Evolutionary conservation across 2,113 vertebrate genomes (phyloP).

Genomic region (Alectura lathami): DNA sequence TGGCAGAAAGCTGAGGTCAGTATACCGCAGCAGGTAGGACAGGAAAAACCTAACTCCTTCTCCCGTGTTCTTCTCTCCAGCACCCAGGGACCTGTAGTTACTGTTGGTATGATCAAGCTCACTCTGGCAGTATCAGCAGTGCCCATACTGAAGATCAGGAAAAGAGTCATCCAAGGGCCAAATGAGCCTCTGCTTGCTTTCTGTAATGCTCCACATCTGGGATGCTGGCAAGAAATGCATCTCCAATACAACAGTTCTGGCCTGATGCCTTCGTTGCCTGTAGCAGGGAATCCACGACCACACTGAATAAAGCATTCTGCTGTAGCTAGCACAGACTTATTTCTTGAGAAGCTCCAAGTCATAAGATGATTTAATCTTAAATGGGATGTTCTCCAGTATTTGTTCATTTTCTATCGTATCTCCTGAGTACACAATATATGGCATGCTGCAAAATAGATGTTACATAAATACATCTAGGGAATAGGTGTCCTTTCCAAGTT

Average conservation of each 20-base stretch:
- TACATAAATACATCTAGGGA: background rate
- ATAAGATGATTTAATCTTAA: background rate
- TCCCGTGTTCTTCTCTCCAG: background rate
- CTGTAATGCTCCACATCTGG: background rate
- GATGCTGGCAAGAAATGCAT: background rate
- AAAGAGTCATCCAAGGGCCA: background rate
- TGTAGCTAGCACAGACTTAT: background rate
- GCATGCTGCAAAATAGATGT: background rate
- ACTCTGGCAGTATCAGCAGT: background rate
- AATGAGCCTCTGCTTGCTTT: background rate
- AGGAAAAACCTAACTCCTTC: background rate
- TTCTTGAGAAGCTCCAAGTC: background rate
- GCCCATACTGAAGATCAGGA: background rate
- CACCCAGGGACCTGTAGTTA: background rate
- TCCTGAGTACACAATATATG: background rate
- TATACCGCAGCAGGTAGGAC: background rate
- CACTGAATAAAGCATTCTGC: background rate
- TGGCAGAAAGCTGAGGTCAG: background rate
- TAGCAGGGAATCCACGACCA: background rate
- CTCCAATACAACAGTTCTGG: background rate
- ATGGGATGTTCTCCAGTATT: background rate
- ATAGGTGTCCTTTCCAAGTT: accelerated
- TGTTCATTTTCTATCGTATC: background rate
- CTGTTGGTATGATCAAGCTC: background rate
- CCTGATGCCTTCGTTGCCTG: background rate